These are phyloP conservation scores for Sitobion miscanthi DNA, from an alignment of 1,140 invertebrate genomes.

Conservation along the genomic window DNA sequence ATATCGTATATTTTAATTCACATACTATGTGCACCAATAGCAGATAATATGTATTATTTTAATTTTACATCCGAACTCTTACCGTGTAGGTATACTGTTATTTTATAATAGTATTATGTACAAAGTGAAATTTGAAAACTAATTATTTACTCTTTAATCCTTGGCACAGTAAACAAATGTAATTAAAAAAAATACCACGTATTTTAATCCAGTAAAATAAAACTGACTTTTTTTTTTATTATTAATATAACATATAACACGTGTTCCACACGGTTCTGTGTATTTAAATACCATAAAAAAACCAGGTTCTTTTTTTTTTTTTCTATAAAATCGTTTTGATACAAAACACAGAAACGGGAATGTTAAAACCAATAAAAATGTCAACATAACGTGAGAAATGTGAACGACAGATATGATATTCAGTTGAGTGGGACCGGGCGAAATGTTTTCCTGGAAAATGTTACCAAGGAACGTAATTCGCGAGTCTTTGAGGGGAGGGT, in stretches of 20 bases:
- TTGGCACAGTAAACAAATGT: neutral
- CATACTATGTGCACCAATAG: neutral
- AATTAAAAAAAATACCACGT: neutral
- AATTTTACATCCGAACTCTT: neutral
- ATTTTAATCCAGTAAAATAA: neutral
- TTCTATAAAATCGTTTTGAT: neutral
- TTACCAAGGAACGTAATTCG: neutral
- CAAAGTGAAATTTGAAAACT: neutral
- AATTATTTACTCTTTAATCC: neutral
- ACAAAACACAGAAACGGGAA: neutral
- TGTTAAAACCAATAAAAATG: neutral
- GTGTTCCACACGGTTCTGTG: neutral
- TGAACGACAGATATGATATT: neutral
- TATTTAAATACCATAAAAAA: neutral
- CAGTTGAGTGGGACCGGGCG: no score
- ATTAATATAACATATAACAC: neutral
- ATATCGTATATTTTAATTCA: neutral
- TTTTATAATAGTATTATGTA: neutral
- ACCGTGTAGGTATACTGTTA: neutral
- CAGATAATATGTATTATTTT: neutral
- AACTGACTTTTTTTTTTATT: neutral
- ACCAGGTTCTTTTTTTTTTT: neutral
- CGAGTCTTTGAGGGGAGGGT: neutral
- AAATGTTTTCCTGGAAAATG: neutral
- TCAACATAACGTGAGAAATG: neutral